A percentile compares a stretch with the other conserved stretches of the same genome.
Evolutionary conservation across 2,113 vertebrate species (phyloP).

Genomic region (Sisor rabdophorus): DNA sequence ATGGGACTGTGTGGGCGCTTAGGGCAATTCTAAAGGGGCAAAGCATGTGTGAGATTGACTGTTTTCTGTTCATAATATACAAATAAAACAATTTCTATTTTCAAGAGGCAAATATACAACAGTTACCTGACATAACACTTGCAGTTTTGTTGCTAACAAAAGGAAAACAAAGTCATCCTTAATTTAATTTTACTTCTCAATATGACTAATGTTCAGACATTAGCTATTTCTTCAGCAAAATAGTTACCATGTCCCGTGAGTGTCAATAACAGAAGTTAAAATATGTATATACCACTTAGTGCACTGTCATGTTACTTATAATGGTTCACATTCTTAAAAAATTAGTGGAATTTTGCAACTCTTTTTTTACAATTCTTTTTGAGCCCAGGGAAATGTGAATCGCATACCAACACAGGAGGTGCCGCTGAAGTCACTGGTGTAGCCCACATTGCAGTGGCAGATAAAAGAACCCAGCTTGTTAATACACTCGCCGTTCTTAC

Average conservation of each 20-base stretch:
- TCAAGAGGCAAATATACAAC: neutral
- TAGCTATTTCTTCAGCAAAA: neutral
- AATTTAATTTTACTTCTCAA: neutral
- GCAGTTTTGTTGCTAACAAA: neutral
- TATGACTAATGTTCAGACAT: neutral
- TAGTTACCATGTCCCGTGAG: neutral
- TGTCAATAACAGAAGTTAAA: neutral
- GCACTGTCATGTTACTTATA: neutral
- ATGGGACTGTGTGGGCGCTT: too few relatives aligned
- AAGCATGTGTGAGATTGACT: too few relatives aligned
- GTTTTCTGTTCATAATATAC: too few relatives aligned
- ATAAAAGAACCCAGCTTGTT: slow-evolving; percentile 90
- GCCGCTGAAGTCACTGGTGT: slow-evolving; percentile 74
- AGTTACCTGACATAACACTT: neutral
- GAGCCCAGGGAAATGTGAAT: neutral
- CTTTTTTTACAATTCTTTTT: neutral
- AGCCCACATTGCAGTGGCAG: slow-evolving; percentile 85
- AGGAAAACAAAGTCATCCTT: neutral
- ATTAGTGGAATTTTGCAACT: too few relatives aligned
- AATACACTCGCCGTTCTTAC: slow-evolving; percentile 85
- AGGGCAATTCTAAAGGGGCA: too few relatives aligned
- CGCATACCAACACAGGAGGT: slow-evolving; percentile 81
- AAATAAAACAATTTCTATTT: neutral
- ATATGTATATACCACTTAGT: neutral
- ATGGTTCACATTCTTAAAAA: too few relatives aligned